Conservation (phyloP, 2,113 vertebrate genomes). For the Microtus ochrogaster region DNA sequence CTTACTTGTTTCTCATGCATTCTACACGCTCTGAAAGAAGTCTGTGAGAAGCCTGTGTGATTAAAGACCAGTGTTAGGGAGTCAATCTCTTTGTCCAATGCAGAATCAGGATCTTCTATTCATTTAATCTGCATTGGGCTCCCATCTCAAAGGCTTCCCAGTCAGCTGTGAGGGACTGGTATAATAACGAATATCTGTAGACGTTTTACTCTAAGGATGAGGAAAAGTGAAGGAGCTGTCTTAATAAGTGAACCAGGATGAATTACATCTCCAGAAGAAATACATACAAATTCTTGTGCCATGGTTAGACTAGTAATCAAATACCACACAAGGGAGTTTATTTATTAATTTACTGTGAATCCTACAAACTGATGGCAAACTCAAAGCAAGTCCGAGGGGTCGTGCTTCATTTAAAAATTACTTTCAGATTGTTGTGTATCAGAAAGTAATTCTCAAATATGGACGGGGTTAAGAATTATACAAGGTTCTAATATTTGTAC, state of each 20-base stretch:
- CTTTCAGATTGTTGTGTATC: background rate
- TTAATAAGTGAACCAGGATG: background rate
- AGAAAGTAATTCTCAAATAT: background rate
- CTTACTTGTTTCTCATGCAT: slow-evolving; percentile 82
- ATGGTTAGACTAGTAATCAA: background rate
- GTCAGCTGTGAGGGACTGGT: background rate
- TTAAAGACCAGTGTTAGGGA: slow-evolving; percentile 67
- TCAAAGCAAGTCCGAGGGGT: background rate
- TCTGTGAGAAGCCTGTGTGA: slow-evolving; percentile 76
- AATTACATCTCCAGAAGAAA: background rate
- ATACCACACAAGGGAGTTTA: background rate
- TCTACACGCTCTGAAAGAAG: slow-evolving; percentile 73
- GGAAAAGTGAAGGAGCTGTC: background rate
- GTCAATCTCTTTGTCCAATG: slow-evolving; percentile 39
- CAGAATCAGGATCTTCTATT: background rate
- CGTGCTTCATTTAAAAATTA: background rate
- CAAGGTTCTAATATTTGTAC: background rate
- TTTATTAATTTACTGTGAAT: background rate
- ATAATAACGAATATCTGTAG: background rate
- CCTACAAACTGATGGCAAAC: background rate
- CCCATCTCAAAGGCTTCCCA: slow-evolving; percentile 14
- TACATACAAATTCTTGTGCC: background rate
- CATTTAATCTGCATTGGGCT: background rate
- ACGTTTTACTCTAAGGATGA: background rate
- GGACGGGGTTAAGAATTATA: background rate